Percentiles rank a stretch among this genome's conserved stretches.
phyloP scores from a whole-genome alignment of 2,888 invertebrate genomes.

The Ochropleura plecta region DNA sequence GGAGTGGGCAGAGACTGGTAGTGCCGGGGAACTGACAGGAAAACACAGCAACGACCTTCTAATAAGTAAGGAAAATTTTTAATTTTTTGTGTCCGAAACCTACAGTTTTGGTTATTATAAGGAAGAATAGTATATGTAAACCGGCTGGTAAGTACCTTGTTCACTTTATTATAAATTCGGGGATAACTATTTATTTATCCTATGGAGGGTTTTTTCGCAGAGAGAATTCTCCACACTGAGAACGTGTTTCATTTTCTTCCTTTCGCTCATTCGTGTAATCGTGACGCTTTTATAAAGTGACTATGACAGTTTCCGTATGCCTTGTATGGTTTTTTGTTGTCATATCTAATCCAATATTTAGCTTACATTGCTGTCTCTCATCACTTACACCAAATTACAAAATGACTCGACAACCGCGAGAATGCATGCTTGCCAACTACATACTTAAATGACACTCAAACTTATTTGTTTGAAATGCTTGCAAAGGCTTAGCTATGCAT shows the following conservation, averaged over 20 bases:
- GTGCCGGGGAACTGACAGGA: conserved; percentile 20
- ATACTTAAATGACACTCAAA: conserved; percentile 78
- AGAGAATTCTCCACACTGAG: not conserved
- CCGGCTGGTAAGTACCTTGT: not conserved
- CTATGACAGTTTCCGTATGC: not conserved
- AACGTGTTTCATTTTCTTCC: not conserved
- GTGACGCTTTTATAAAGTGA: not conserved
- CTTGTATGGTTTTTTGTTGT: not conserved
- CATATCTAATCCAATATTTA: not conserved
- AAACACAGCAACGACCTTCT: not conserved
- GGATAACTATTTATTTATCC: conserved; percentile 1
- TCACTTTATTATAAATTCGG: not conserved
- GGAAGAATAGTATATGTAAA: not conserved
- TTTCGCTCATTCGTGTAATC: not conserved
- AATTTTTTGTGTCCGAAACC: not conserved
- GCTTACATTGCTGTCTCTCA: conserved; percentile 61
- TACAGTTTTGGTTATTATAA: not conserved
- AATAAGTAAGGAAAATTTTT: conserved; percentile 1
- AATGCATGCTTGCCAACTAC: conserved; percentile 82
- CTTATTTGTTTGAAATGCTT: conserved; percentile 73
- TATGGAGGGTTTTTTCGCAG: conserved; percentile 1
- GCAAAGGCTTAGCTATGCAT: conserved; percentile 62
- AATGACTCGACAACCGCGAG: conserved; percentile 78
- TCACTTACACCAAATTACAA: conserved; percentile 78
- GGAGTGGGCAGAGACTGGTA: conserved; percentile 56